These are phyloP conservation scores for Haemorhous mexicanus DNA, from an alignment of 2,113 vertebrate species.

Conservation along the genomic window DNA sequence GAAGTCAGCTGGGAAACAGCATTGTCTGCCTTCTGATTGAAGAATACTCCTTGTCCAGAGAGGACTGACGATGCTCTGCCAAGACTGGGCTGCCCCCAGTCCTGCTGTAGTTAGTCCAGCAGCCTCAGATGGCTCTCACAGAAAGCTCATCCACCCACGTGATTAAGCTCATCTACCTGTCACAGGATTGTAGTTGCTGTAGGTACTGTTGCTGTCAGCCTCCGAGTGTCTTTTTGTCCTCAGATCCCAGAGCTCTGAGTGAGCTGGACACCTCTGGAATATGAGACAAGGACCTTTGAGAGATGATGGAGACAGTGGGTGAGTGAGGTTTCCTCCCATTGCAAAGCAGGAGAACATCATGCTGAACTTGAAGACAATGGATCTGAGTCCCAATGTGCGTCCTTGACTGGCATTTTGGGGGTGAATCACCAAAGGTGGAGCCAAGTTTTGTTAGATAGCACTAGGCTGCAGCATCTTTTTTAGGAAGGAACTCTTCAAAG, in stretches of 20 bases:
- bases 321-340: accelerated
- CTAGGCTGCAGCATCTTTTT: not conserved
- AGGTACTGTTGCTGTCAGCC: not conserved
- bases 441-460: not conserved
- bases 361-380: not conserved
- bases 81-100: not conserved
- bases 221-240: not conserved
- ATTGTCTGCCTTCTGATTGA: not conserved
- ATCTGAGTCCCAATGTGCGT: not conserved
- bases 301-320: not conserved
- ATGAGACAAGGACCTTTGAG: not conserved
- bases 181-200: not conserved
- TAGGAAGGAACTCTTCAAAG: not conserved
- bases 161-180: not conserved
- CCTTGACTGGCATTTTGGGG: not conserved
- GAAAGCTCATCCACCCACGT: not conserved
- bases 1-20: not conserved
- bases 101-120: not conserved
- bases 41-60: not conserved
- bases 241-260: not conserved
- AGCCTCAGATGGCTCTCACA: not conserved
- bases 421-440: not conserved
- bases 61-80: not conserved
- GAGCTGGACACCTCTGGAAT: not conserved
- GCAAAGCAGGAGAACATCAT: not conserved